Evolutionary conservation across 2,113 vertebrate genomes (phyloP), one percentile per base, ranked within the genome.

Genomic region (Galemys pyrenaicus): DNA sequence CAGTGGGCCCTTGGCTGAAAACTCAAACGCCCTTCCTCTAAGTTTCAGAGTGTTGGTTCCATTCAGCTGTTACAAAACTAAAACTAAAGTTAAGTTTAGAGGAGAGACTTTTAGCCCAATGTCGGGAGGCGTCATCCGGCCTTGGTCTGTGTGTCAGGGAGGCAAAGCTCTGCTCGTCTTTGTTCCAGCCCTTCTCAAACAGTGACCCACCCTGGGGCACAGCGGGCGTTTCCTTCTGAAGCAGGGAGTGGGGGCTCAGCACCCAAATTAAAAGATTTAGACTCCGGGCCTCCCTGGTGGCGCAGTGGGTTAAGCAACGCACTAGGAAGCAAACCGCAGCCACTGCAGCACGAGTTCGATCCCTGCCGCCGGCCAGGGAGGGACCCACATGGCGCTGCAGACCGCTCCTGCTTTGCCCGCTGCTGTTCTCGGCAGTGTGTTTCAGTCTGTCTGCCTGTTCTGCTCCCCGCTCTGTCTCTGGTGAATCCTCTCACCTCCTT

Each of bases 11-110:
- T 87, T 77, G 35, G 44, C 70, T 62, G 80, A 78, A 91, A 92
- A 91, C 49, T 62, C 51, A 77, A 22, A 10, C 4, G 10, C 35
- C 30, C 11, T 9, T 20, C 24, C 58, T 13, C 60, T n/a, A 77
- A 35, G 49, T 89, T 60, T 35, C 39, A 77, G n/a, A 51, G 30
- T 49, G 80, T 67, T 93, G 87, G 51, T 83, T 91, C 58, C 54
- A 75, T 26, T 32, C 39, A 73, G 32, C 35, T 74, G 8, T n/a
- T 91, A 87, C 35, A 56, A 95, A 93, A 95, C 92, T 79, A 74
- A 95, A 94, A 65, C 51, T 77, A n/a, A 71, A 85, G 78, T 32
- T 87, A 89, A 93, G 93, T 60, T 70, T 80, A 80, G 93, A 82
- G n/a, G 56, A 87, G 83, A 75, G 2, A 46, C 80, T 85, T 86